Conservation (phyloP, 2,113 vertebrate genomes). For the Riparia riparia region DNA sequence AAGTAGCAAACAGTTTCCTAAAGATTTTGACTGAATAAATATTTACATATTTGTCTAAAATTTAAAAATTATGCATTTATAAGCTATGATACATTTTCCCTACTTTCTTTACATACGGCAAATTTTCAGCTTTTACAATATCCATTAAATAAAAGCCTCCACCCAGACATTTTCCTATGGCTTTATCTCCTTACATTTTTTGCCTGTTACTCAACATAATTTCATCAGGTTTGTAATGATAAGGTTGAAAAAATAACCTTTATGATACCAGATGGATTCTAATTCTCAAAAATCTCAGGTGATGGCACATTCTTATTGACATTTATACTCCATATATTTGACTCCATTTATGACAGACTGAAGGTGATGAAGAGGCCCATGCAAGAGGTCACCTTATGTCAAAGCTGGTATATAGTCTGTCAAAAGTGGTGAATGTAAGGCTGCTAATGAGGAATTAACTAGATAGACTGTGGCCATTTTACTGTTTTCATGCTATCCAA, state of each 20-base stretch:
- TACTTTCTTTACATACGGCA: not conserved
- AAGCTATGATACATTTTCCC: not conserved
- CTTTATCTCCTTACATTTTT: constrained; percentile 47
- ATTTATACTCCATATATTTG: constrained; percentile 62
- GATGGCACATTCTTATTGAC: constrained; percentile 76
- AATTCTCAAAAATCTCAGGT: constrained; percentile 66
- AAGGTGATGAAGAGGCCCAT: constrained; percentile 78
- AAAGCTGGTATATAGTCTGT: constrained; percentile 76
- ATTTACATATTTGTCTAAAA: not conserved
- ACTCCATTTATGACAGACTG: constrained; percentile 77
- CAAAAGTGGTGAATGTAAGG: constrained; percentile 71
- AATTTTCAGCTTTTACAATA: constrained; percentile 29
- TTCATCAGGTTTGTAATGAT: constrained; percentile 59
- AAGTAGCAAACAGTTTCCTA: not conserved
- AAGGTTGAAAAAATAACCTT: constrained; percentile 74
- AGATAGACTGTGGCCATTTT: constrained; percentile 75
- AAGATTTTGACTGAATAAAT: not conserved
- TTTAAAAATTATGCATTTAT: not conserved
- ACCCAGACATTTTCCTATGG: not conserved
- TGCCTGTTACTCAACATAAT: constrained; percentile 53
- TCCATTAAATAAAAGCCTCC: constrained; percentile 21
- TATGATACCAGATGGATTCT: constrained; percentile 65
- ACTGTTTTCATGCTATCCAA: constrained; percentile 77
- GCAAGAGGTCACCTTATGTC: constrained; percentile 81
- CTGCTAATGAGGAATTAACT: constrained; percentile 84